A percentile compares a stretch with the other conserved stretches of the same genome.
These are phyloP conservation scores for Muricea muricata DNA, from an alignment of 92 coral and sea anemone species.

Conservation along the genomic window DNA sequence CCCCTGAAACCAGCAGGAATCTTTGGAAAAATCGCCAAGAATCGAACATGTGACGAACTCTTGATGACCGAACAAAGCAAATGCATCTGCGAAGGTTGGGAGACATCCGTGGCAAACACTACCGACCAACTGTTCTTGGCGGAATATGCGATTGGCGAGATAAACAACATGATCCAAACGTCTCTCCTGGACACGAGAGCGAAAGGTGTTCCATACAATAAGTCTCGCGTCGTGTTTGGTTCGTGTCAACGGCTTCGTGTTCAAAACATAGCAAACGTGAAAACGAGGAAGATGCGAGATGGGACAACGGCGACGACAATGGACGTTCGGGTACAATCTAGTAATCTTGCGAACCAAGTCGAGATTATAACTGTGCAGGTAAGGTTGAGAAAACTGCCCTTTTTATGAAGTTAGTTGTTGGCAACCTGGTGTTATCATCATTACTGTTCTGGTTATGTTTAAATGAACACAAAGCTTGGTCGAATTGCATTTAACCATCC, in stretches of 20 bases:
- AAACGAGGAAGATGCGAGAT: constrained; percentile 60
- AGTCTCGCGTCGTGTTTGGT: constrained; percentile 16
- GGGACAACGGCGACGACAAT: constrained; percentile 59
- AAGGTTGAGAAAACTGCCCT: background rate
- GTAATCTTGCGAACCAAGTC: constrained; percentile 64
- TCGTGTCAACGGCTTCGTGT: constrained; percentile 68
- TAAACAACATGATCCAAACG: constrained; percentile 13
- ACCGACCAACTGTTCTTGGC: constrained; percentile 3
- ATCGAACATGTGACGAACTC: constrained; percentile 20
- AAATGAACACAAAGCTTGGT: too few species aligned
- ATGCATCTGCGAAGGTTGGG: constrained; percentile 22
- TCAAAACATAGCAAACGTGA: constrained; percentile 62
- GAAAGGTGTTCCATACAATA: background rate
- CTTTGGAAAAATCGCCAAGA: background rate
- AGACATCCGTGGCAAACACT: background rate
- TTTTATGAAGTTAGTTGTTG: too few species aligned
- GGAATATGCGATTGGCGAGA: background rate
- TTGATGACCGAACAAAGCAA: background rate
- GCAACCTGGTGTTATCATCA: too few species aligned
- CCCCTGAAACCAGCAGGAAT: constrained; percentile 13
- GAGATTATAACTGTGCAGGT: constrained; percentile 74
- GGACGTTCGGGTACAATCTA: constrained; percentile 65
- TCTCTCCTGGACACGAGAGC: background rate
- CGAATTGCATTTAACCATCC: too few species aligned
- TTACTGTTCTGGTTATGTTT: too few species aligned